Evolutionary conservation across 64 coral and sea anemone species (phyloP), one percentile per base, ranked within the genome.

Genomic region (Porites lutea): DNA sequence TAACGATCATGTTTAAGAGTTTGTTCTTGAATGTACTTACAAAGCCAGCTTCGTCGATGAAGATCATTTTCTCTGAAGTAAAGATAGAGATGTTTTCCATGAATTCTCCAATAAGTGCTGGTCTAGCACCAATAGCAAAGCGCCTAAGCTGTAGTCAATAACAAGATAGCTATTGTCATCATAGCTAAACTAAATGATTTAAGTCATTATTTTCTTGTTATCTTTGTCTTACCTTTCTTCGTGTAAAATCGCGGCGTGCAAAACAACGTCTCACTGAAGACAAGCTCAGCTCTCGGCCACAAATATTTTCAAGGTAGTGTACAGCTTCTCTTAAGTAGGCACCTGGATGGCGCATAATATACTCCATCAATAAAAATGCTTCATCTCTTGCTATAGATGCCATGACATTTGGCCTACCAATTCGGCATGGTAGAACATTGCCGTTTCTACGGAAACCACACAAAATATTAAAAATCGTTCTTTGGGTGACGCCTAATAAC

Each of bases 11-110:
- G 54, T 57, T 57, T 57, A 57, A 57, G 54, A 9, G 54, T 57
- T 57, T 57, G 7, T 71, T 71, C 23, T n/a, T 23, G 68, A 71
- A 71, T 23, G 19, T 71, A 71, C 68, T 71, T 71, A 71, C 20
- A 71, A 71, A 71, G n/a, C 68, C 68, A 71, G n/a, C 68, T 23
- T 71, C n/a, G 68, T 71, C 21, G 19, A 71, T 71, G 19, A 65
- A 65, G n/a, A 71, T n/a, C 22, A 44, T 71, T 71, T 71, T 20
- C 68, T 71, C n/a, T n/a, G 68, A 71, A 71, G 68, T 71, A 4
- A 71, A 71, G 68, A 71, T 71, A 23, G 23, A 71, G 23, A 71
- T 71, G n/a, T 71, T 71, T 71, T 71, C 68, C 68, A 71, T 71
- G 23, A 71, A 71, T 71, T 71, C 23, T 23, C 37, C 68, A n/a